Base-by-base conservation (phyloP, 2,113 vertebrate species). In the Erythrocercus mccallii region DNA sequence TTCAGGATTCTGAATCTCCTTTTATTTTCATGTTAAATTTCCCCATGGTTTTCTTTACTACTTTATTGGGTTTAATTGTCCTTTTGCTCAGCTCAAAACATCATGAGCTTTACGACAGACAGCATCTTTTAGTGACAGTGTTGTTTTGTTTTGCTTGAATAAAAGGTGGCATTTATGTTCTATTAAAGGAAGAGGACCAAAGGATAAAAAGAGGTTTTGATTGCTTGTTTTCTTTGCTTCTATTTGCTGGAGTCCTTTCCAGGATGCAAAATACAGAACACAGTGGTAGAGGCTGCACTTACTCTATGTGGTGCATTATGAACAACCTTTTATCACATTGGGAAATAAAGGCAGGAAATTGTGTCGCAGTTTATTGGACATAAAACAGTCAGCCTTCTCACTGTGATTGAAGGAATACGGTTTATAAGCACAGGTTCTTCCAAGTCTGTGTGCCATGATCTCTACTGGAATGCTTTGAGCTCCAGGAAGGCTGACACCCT, bases 71-170 rank as follows among this genome's bases (percentile, higher is more conserved):
- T 83, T 84, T 90, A 60, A 89, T 79, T 62, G 37, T 58, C 40
- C 66, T 93, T 47, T 83, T 40, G 22, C 56, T 91, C 60, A 80
- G 13, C 33, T 73, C 72, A 65, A 77, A 81, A 54, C 62, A 70
- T 48, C 53, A 60, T 31, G 13, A 92, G 18, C 70, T 91, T 94
- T 92, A 93, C 11, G 17, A 30, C 28, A 93, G 48, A 86, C 15
- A 47, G 6, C 72, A 16, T 54, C 47, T 81, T 47, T 85, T 31
- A 90, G 44, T 33, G 37, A 76, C 33, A 71, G 27, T 14, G 27
- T 74, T 88, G 60, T 78, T 93, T 94, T 84, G 30, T 47, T 95
- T 97, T 93, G 19, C 47, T 95, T 92, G 22, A 85, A 60, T 92
- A 92, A 69, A 92, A 68, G 14, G 44, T 72, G 27, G 15, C 15